These are phyloP conservation scores for Trematomus loennbergii DNA, from an alignment of 2,113 vertebrate species.

Conservation along the genomic window DNA sequence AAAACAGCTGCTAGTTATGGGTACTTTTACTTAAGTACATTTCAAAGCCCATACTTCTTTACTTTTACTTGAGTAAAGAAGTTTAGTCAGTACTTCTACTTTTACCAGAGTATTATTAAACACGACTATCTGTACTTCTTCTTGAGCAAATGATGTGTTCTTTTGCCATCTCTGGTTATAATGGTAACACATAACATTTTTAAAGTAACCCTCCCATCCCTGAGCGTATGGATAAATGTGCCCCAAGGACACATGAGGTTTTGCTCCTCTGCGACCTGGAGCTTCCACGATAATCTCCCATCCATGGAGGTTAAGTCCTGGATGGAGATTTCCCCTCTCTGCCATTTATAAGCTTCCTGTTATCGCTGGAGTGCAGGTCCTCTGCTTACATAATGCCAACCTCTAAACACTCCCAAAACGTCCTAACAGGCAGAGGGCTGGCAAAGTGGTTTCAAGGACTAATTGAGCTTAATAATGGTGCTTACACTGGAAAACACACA, in stretches of 20 bases:
- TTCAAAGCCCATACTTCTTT: no score
- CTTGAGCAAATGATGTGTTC: no score
- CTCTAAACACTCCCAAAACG: constrained; percentile 60
- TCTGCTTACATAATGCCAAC: constrained; percentile 65
- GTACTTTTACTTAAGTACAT: no score
- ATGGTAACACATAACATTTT: no score
- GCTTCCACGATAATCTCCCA: constrained; percentile 69
- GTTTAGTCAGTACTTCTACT: no score
- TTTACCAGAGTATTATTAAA: no score
- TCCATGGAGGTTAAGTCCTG: constrained; percentile 70
- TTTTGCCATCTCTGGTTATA: no score
- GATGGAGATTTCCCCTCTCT: constrained; percentile 63
- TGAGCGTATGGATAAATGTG: constrained; percentile 42
- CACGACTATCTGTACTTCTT: no score
- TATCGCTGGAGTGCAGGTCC: constrained; percentile 79
- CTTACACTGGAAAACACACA: neutral
- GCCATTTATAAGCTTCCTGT: constrained; percentile 72
- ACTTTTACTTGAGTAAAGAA: no score
- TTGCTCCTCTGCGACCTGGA: constrained; percentile 56
- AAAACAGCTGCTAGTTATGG: no score
- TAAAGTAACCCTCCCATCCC: no score
- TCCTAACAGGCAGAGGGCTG: constrained; percentile 45
- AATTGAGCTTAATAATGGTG: constrained; percentile 57
- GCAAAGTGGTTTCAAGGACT: constrained; percentile 70
- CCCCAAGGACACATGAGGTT: constrained; percentile 62